Evolutionary conservation across 2,113 vertebrate species (phyloP), one percentile per base, ranked within the genome.

Genomic region (Dicrurus megarhynchus): DNA sequence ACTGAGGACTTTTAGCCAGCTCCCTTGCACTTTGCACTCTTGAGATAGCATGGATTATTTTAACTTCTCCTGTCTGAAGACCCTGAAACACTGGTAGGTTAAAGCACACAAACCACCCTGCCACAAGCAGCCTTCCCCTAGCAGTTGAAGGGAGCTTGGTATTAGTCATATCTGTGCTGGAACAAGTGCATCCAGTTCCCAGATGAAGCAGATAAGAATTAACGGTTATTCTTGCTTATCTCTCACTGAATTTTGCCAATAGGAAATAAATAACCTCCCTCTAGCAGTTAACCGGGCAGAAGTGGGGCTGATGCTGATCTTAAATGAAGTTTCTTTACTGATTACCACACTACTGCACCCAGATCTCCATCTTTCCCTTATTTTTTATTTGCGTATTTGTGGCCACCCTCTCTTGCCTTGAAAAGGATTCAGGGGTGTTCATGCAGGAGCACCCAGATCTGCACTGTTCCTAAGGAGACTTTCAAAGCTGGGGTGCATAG

Each of bases 181-280:
- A 74, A 35, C 24, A 53, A 26, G 64, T 18, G 22, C 20, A 33
- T 24, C 16, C 68, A 7, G 33, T 46, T 59, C 23, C 13, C 9
- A 39, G 28, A 7, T 35, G 3, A 28, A 42, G 41, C 50, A 84
- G 64, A 24, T 53, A 24, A 46, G 17, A 61, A 21, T 35, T n/a
- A 39, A 22, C 0, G 1, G 1, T 24, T 83, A 39, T 74, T 53
- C 44, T 69, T 1, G 0, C 11, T 3, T 46, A 1, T 4, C 4
- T 18, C 28, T 42, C 6, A 7, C 26, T 59, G 13, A n/a, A 21
- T 63, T 71, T 64, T 73, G 27, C 30, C 22, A 22, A 1, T 2
- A 63, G 64, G 35, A 71, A 71, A 53, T 27, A 71, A 71, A 53
- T 27, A 16, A 13, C 21, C 28, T 47, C 3, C 11, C 12, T 21